phyloP scores from a whole-genome alignment of 2,888 invertebrate genomes.

The Falcaria lacertinaria region DNA sequence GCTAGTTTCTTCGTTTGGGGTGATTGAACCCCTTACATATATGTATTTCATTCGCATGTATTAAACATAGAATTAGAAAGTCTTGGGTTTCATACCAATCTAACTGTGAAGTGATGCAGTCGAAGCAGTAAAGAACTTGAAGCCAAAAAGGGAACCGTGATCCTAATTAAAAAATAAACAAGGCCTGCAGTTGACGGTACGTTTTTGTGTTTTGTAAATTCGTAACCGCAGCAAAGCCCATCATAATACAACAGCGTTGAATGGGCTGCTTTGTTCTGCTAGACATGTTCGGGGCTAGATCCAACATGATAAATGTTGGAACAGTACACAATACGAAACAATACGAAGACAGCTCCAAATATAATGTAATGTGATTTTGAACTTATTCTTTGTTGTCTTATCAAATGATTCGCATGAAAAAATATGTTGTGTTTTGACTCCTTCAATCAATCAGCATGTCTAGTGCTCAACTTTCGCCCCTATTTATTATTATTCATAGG shows the following conservation, averaged over 20 bases:
- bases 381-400: background rate
- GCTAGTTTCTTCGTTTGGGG: too few species aligned
- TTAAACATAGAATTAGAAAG: too few species aligned
- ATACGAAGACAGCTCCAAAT: conserved; percentile 26
- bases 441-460: background rate
- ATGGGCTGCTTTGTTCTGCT: conserved; percentile 28
- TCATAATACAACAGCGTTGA: conserved; percentile 26
- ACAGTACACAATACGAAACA: conserved; percentile 23
- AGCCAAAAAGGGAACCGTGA: too few species aligned
- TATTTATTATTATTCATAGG: too few species aligned
- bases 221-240: conserved; percentile 9
- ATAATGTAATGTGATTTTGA: conserved; percentile 9
- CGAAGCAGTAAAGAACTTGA: too few species aligned
- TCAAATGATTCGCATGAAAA: background rate
- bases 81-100: too few species aligned
- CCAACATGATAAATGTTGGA: conserved; percentile 27
- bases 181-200: background rate
- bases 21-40: too few species aligned
- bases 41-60: too few species aligned
- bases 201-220: background rate
- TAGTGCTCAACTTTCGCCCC: too few species aligned
- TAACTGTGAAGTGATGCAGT: too few species aligned
- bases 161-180: background rate
- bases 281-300: conserved; percentile 21
- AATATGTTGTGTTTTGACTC: background rate